Conservation (phyloP, 2,797 vertebrate genomes). For the Columba guinea region DNA sequence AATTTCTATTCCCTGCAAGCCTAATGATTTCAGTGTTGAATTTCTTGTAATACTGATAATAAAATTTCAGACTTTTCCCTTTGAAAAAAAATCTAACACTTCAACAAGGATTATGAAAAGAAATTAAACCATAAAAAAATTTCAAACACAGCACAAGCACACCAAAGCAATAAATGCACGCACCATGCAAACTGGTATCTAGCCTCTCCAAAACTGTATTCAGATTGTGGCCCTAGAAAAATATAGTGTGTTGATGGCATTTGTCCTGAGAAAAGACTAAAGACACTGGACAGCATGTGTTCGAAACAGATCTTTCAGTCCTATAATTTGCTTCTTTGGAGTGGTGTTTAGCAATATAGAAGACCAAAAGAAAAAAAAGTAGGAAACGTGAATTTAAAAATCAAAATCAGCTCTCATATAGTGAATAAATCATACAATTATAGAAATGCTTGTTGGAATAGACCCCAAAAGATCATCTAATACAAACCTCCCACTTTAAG, state of each 20-base stretch:
- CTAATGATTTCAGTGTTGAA: neutral
- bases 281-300: neutral
- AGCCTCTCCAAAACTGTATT: neutral
- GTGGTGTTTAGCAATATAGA: no score
- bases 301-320: neutral
- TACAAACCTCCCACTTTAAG: neutral
- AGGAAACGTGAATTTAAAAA: neutral
- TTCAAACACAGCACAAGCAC: neutral
- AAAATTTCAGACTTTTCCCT: neutral
- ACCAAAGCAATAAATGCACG: neutral
- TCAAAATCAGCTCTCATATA: neutral
- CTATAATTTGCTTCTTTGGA: no score
- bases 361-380: neutral
- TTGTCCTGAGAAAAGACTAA: neutral
- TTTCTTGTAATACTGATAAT: neutral
- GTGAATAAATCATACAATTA: neutral
- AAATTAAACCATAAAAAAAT: neutral
- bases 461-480: neutral
- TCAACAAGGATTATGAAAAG: neutral
- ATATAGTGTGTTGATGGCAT: neutral
- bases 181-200: neutral
- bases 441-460: neutral
- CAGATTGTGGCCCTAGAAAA: neutral
- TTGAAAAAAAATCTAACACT: neutral
- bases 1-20: neutral